Base-by-base conservation (phyloP, 37 sponge, comb jelly and placozoan genomes). In the Hexactinellida sp. region DNA sequence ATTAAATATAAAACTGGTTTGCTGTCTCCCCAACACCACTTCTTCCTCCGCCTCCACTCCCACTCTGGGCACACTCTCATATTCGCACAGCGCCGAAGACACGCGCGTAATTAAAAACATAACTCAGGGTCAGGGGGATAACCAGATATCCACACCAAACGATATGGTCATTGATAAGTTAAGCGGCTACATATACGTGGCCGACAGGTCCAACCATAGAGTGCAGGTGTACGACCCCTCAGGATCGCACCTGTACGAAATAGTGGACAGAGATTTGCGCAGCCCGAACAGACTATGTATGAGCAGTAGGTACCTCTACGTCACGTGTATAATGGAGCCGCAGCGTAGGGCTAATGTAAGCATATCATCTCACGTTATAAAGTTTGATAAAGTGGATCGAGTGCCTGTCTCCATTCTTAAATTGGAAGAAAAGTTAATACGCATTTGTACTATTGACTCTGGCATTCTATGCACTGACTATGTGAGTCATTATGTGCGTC, bases 401-500 rank as follows among this genome's bases (percentile, higher is more conserved):
- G 76, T 21, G 34, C 32, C 76, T 25, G 28, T 63, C 25, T 63
- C 76, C 32, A 63, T 63, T 7, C 76, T 63, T 1, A 63, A n/a
- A 63, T n/a, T 63, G 13, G 76, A 63, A 63, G 76, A 63, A 3
- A 63, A 63, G 30, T 23, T 63, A n/a, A 63, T 63, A 21, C 76
- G 76, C 34, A 63, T 63, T 7, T 63, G 76, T n/a, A 21, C 28
- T 32, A 21, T 25, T n/a, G 30, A 63, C 76, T 25, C 28, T n/a
- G 76, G 76, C 34, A 63, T 63, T 32, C 76, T 63, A 1, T 63
- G 76, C 34, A 63, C 76, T 25, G 76, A 63, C 76, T 63, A 63
- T 23, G 13, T 63, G 76, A 63, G 76, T 63, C 76, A 63, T 23
- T 63, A 63, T n/a, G 76, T 63, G 34, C 76, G 76, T 63, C 76